Evolutionary conservation across 2,888 invertebrate genomes (phyloP).

Genomic region (Stegophylla sp.): DNA sequence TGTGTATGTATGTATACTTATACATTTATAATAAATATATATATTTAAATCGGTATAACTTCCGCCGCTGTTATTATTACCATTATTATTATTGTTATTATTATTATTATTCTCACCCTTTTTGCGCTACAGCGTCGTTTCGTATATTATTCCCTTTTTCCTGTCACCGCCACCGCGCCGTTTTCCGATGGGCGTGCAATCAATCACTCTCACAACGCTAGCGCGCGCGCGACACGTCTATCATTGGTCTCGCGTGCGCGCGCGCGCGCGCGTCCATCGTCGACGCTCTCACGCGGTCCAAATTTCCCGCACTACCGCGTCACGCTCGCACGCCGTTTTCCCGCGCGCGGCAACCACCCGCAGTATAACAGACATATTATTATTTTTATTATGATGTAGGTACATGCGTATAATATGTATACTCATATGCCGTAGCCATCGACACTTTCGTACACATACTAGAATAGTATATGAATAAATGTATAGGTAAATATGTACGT

Average conservation of each 20-base stretch:
- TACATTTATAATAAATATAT: too few relatives aligned
- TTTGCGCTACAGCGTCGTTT: not conserved
- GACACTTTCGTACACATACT: not conserved
- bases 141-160: constrained; percentile 37
- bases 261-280: not conserved
- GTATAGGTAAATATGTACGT: too few relatives aligned
- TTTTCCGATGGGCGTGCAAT: constrained; percentile 53
- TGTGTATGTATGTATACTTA: too few relatives aligned
- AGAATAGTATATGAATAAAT: too few relatives aligned
- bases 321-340: not conserved
- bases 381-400: too few relatives aligned
- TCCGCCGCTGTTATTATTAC: not conserved
- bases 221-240: constrained; percentile 35
- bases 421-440: not conserved
- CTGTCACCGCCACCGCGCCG: constrained; percentile 25
- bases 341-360: not conserved
- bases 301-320: not conserved
- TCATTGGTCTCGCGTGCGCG: constrained; percentile 36
- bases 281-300: constrained; percentile 9
- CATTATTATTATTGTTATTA: not conserved
- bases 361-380: too few relatives aligned
- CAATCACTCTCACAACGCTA: constrained; percentile 44
- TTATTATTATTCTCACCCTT: not conserved
- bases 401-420: not conserved
- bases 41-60: too few relatives aligned